These are phyloP conservation scores for Coryphaenoides rupestris DNA, from an alignment of 2,113 vertebrate species.

Conservation along the genomic window DNA sequence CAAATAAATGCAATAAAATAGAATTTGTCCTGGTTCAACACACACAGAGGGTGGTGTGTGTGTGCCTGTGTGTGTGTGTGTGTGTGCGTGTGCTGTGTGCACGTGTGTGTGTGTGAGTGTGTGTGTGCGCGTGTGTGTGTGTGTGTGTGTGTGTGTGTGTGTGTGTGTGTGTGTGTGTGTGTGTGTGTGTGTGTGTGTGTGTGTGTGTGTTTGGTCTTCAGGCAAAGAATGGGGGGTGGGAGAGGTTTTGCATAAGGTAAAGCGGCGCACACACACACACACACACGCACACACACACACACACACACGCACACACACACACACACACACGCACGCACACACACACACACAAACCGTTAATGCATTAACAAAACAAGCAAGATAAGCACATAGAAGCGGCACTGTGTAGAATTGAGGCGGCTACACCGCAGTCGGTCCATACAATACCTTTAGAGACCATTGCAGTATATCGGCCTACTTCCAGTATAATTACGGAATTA, in stretches of 20 bases:
- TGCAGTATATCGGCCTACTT: too few species aligned
- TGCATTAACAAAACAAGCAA: slow-evolving; percentile 49
- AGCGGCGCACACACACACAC: background rate
- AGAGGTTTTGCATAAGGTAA: slow-evolving; percentile 33
- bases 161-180: background rate
- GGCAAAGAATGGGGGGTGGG: slow-evolving; percentile 19
- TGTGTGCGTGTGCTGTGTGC: background rate
- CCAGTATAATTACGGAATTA: too few species aligned
- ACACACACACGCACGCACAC: slow-evolving; percentile 19
- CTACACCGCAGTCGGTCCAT: too few species aligned
- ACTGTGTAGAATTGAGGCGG: slow-evolving; percentile 15
- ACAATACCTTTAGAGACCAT: too few species aligned
- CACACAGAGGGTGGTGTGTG: slow-evolving; percentile 42
- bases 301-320: slow-evolving; percentile 22
- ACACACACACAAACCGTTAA: slow-evolving; percentile 34
- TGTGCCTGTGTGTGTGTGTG: background rate
- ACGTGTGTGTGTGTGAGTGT: background rate
- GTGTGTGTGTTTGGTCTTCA: too few species aligned
- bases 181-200: background rate
- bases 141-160: background rate
- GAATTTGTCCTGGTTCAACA: slow-evolving; percentile 74
- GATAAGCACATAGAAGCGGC: slow-evolving; percentile 14
- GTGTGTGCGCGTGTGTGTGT: background rate
- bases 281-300: slow-evolving; percentile 8
- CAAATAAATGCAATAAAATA: slow-evolving; percentile 71